Base-by-base conservation (phyloP, 2,888 invertebrate genomes). In the Pseudolycoriella hygida region DNA sequence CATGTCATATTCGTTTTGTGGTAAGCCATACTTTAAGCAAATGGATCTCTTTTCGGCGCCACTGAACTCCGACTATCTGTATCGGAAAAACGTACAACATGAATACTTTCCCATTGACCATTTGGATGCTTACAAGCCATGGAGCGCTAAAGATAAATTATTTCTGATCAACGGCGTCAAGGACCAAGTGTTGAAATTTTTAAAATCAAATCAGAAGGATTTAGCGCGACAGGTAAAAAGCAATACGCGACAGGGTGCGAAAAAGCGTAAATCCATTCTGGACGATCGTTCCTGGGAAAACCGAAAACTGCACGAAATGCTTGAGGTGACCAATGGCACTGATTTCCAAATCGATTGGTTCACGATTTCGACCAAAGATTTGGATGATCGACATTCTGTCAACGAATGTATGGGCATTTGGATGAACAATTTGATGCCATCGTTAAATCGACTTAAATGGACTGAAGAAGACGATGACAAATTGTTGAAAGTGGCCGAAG, bases 11-110 rank as follows among this genome's bases (percentile, higher is more conserved):
- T 63, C 64, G 34, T 56, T 61, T 43, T 67, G 73, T 56, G 69
- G 76, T 25, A 67, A 71, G 53, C 73, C 81, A 1, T 84, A 77
- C 55, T 84, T 84, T 51, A 80, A 78, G 54, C 77, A 79, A 52
- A 62, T 57, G 17, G 53, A 64, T 17, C 67, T 68, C 17, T 74
- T 70, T 51, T 60, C 67, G 3, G 71, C 75, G 17, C 71, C 72
- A 0, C 57, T 60, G 17, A 83, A 83, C 58, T 61, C 66, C 3
- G 81, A 83, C 53, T 71, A 74, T 5, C 64, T 67, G 54, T 60
- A 60, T 46, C 69, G 74, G 40, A 53, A 51, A 25, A 47, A 53
- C 3, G 34, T 25, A 1, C 52, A 52, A 2, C 52, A 53, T 3
- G 66, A 65, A 55, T 53, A 63, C 47, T 66, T 66, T 51, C 71